Evolutionary conservation across 1,140 invertebrate species (phyloP).

Genomic region (Bactericera cockerelli): DNA sequence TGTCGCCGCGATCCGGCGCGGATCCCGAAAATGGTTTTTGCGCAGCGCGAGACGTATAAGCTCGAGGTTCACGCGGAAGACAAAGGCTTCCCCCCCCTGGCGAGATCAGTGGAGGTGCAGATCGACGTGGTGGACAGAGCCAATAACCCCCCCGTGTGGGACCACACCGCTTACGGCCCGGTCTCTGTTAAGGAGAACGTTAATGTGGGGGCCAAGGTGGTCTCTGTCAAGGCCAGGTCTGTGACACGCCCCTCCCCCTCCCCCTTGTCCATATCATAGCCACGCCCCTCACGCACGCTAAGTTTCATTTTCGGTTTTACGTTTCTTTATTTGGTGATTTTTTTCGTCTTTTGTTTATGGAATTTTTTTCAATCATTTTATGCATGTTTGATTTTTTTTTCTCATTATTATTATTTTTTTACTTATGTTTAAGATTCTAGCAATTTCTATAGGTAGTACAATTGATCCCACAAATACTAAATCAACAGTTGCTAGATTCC

Average conservation of each 20-base stretch:
- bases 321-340: slow-evolving; percentile 14
- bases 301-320: slow-evolving; percentile 15
- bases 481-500: too few species aligned
- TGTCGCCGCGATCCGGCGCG: too few species aligned
- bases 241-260: slow-evolving; percentile 30
- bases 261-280: neutral
- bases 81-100: slow-evolving; percentile 83
- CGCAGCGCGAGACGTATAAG: slow-evolving; percentile 89
- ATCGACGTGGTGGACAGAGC: slow-evolving; percentile 94
- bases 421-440: slow-evolving; percentile 16
- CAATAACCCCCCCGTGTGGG: slow-evolving; percentile 94
- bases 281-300: neutral
- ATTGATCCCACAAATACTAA: too few species aligned
- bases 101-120: slow-evolving; percentile 86
- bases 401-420: slow-evolving; percentile 23
- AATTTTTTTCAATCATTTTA: slow-evolving; percentile 23
- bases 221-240: slow-evolving; percentile 94
- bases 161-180: slow-evolving; percentile 86
- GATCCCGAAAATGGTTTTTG: too few species aligned
- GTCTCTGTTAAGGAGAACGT: slow-evolving; percentile 94
- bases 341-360: slow-evolving; percentile 18
- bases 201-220: slow-evolving; percentile 88
- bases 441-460: slow-evolving; percentile 17
- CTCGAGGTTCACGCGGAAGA: slow-evolving; percentile 92
- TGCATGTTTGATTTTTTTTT: slow-evolving; percentile 26